Percentiles rank a stretch among this genome's conserved stretches.
Conservation (phyloP, 2,797 vertebrate genomes). For the Todus mexicanus region DNA sequence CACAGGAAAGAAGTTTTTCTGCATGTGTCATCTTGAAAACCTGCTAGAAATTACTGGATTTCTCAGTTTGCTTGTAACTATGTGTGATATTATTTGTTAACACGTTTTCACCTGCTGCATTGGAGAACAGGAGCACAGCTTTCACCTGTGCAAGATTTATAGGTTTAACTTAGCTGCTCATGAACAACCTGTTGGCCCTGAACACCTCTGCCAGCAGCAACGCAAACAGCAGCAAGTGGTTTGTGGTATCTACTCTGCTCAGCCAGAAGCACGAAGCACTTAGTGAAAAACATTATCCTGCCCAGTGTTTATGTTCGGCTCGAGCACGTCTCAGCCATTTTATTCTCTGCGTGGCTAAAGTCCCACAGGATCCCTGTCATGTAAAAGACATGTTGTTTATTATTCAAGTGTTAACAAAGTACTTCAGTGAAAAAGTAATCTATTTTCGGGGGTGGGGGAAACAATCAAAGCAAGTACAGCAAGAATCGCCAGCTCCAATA, state of each 20-base stretch:
- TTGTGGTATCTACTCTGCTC: background rate
- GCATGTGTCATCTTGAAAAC: background rate
- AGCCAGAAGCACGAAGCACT: background rate
- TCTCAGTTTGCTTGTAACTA: background rate
- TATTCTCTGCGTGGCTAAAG: background rate
- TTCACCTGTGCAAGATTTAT: background rate
- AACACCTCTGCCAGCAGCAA: background rate
- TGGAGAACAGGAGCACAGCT: background rate
- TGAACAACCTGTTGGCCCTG: background rate
- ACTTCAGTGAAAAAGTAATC: background rate
- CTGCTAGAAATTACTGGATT: background rate
- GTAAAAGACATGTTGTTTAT: background rate
- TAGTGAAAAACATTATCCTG: background rate
- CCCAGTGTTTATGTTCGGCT: background rate
- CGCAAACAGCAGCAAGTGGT: background rate
- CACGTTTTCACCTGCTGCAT: background rate
- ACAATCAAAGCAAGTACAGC: background rate
- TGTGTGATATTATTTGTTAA: background rate
- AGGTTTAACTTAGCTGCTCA: background rate
- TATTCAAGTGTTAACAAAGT: slow-evolving; percentile 32
- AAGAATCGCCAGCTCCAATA: background rate
- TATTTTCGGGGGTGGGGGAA: background rate
- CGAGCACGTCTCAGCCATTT: background rate
- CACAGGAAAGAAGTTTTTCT: background rate
- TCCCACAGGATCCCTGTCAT: background rate